These are phyloP conservation scores for Sebastes kiyomatsui DNA, from an alignment of 2,797 vertebrate species.

Conservation along the genomic window DNA sequence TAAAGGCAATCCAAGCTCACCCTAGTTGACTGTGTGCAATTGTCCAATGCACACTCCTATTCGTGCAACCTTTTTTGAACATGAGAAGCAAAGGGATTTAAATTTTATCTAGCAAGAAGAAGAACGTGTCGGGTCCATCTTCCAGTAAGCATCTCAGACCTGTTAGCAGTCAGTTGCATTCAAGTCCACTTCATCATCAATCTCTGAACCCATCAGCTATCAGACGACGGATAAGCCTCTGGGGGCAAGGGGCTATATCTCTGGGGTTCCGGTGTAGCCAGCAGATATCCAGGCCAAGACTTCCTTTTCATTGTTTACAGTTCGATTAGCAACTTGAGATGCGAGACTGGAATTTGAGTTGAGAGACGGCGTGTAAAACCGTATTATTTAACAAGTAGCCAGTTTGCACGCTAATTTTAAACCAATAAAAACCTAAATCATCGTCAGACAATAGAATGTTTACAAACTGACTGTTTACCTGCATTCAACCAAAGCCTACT, in stretches of 20 bases:
- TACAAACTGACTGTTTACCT: background rate
- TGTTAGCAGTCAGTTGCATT: background rate
- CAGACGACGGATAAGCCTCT: no score
- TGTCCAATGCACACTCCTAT: background rate
- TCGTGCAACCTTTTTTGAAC: background rate
- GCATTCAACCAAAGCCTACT: background rate
- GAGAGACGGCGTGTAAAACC: background rate
- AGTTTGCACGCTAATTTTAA: background rate
- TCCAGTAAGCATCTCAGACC: background rate
- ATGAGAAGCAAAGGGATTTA: background rate
- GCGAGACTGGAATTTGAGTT: background rate
- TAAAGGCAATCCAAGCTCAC: background rate
- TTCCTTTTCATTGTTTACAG: no score
- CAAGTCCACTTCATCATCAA: background rate
- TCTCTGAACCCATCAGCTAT: background rate
- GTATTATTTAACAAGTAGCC: background rate
- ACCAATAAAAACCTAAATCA: background rate
- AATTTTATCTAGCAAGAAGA: background rate
- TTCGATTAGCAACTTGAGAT: no score
- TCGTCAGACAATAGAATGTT: background rate
- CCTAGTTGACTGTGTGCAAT: background rate
- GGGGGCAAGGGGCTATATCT: no score
- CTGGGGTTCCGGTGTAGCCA: no score
- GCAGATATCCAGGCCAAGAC: no score
- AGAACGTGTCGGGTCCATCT: background rate